These are phyloP conservation scores for Hybognathus amarus DNA, from an alignment of 2,797 vertebrate species.

Conservation along the genomic window DNA sequence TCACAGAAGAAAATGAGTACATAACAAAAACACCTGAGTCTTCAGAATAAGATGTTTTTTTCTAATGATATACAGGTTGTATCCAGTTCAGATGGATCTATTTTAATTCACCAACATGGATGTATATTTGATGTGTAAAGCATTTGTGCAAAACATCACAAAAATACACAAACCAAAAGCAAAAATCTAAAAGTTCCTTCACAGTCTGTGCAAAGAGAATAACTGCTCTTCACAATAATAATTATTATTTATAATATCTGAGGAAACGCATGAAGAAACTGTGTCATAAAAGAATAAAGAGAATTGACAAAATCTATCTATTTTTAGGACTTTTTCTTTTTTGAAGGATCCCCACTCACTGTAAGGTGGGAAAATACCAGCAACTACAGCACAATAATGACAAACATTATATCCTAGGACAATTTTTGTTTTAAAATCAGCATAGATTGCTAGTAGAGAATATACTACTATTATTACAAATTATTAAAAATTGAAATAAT, in stretches of 20 bases:
- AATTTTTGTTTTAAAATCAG: not conserved
- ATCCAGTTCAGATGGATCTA: slow-evolving; percentile 13
- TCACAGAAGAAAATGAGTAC: slow-evolving; percentile 19
- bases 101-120: slow-evolving; percentile 5
- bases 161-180: not conserved
- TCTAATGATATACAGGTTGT: slow-evolving; percentile 1
- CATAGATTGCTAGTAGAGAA: not conserved
- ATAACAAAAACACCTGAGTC: slow-evolving; percentile 22
- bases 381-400: not conserved
- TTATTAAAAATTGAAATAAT: not conserved
- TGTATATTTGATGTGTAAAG: slow-evolving; percentile 14
- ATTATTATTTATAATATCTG: not conserved
- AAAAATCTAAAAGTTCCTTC: not conserved
- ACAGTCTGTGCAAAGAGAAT: slow-evolving; percentile 47
- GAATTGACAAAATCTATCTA: not conserved
- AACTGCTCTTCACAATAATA: not conserved
- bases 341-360: not conserved
- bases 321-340: not conserved
- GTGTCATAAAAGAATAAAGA: not conserved
- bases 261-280: not conserved
- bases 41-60: not conserved
- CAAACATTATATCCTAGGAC: not conserved
- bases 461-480: not conserved
- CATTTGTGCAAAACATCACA: slow-evolving; percentile 25
- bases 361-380: not conserved